Evolutionary conservation across 2,113 vertebrate genomes (phyloP).

Genomic region (Cyprinus carpio): DNA sequence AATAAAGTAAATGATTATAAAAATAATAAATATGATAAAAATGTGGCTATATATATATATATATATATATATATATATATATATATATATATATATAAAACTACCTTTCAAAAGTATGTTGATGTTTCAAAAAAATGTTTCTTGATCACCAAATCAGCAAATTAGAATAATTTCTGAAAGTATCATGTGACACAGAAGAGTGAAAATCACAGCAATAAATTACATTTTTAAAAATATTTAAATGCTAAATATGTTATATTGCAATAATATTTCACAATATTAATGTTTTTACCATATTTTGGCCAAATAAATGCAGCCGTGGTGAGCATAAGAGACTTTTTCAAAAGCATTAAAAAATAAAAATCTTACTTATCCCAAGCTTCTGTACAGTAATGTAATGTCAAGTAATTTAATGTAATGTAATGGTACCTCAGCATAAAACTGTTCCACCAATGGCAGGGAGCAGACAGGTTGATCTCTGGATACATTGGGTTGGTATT

Average conservation of each 20-base stretch:
- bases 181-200: background rate
- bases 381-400: background rate
- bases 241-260: too few species aligned
- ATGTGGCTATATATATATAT: too few species aligned
- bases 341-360: too few species aligned
- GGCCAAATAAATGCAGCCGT: background rate
- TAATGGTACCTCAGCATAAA: slow-evolving; percentile 72
- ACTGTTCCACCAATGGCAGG: slow-evolving; percentile 73
- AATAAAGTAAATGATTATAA: too few species aligned
- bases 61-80: too few species aligned
- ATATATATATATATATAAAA: too few species aligned
- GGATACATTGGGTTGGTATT: slow-evolving; percentile 68
- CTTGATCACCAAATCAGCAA: background rate
- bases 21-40: too few species aligned
- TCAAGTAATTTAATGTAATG: background rate
- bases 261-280: background rate
- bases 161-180: background rate
- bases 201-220: background rate
- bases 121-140: background rate
- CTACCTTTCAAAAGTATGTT: too few species aligned
- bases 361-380: too few species aligned
- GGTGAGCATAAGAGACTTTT: background rate
- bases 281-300: background rate
- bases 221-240: too few species aligned
- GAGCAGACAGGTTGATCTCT: slow-evolving; percentile 12